phyloP scores from a whole-genome alignment of 1,140 invertebrate species.

The Bombus pyrosoma region DNA sequence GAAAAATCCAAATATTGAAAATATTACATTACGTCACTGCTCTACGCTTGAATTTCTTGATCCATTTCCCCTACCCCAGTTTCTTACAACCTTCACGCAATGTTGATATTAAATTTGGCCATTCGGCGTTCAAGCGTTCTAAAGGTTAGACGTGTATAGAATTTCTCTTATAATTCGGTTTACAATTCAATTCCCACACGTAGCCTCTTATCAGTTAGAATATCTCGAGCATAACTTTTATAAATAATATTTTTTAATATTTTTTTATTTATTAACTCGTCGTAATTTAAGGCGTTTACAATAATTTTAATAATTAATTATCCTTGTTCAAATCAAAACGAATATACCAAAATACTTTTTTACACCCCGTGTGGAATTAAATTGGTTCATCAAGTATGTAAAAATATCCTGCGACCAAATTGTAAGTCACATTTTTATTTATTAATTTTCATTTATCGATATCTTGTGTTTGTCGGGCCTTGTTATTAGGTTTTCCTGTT shows the following conservation, averaged over 20 bases:
- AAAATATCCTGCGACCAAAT: neutral
- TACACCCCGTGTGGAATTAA: neutral
- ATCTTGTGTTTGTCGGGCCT: neutral
- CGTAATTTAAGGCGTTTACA: neutral
- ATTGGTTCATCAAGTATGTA: neutral
- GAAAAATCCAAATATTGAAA: neutral
- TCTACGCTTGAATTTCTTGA: neutral
- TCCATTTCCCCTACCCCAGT: neutral
- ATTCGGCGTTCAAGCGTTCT: neutral
- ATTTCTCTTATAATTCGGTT: neutral
- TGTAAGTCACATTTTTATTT: neutral
- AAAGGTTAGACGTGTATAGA: neutral
- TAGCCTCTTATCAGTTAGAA: neutral
- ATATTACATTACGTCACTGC: neutral
- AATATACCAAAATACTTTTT: neutral
- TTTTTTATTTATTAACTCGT: neutral
- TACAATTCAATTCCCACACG: neutral
- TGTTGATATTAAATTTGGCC: neutral
- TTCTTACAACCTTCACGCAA: neutral
- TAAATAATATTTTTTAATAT: neutral
- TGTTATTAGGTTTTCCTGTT: neutral
- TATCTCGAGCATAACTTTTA: neutral
- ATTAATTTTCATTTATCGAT: neutral
- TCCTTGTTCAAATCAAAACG: neutral
- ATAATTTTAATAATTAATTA: neutral